phyloP scores from a whole-genome alignment of 2,888 invertebrate genomes.

The Panorpa germanica region DNA sequence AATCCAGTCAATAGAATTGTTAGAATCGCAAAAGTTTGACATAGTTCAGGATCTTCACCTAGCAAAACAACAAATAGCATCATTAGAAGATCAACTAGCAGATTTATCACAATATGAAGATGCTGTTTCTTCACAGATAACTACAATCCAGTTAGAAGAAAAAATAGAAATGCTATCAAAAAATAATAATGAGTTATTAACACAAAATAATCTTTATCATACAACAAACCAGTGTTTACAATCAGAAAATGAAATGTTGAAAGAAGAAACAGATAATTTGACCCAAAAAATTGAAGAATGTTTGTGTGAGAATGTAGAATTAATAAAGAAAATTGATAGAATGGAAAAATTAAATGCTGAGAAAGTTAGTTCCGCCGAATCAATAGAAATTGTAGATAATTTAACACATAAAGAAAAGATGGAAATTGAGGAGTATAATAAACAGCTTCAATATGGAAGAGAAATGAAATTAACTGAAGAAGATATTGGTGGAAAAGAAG shows the following conservation, averaged over 20 bases:
- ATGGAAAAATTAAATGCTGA: constrained; percentile 38
- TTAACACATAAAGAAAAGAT: constrained; percentile 50
- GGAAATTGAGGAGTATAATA: constrained; percentile 47
- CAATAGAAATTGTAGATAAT: constrained; percentile 54
- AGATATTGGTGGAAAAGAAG: constrained; percentile 16
- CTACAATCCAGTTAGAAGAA: constrained; percentile 61
- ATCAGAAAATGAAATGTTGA: constrained; percentile 28
- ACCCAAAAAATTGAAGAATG: constrained; percentile 41
- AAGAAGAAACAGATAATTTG: constrained; percentile 38
- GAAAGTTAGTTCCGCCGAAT: constrained; percentile 56
- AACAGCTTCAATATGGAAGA: constrained; percentile 22
- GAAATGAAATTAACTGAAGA: constrained; percentile 16
- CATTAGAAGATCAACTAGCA: constrained; percentile 37
- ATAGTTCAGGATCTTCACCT: constrained; percentile 38
- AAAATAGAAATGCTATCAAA: constrained; percentile 34
- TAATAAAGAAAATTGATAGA: constrained; percentile 53
- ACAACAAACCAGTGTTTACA: constrained; percentile 29
- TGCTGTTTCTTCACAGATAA: constrained; percentile 59
- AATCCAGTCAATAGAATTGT: constrained; percentile 16
- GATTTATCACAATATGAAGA: constrained; percentile 42
- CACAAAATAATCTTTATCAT: no score
- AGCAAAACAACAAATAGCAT: constrained; percentile 38
- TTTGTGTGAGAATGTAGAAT: constrained; percentile 53
- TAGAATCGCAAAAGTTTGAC: constrained; percentile 48
- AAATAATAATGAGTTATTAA: constrained; percentile 23